These are phyloP conservation scores for Aromia moschata DNA, from an alignment of 2,888 invertebrate species.

Conservation along the genomic window DNA sequence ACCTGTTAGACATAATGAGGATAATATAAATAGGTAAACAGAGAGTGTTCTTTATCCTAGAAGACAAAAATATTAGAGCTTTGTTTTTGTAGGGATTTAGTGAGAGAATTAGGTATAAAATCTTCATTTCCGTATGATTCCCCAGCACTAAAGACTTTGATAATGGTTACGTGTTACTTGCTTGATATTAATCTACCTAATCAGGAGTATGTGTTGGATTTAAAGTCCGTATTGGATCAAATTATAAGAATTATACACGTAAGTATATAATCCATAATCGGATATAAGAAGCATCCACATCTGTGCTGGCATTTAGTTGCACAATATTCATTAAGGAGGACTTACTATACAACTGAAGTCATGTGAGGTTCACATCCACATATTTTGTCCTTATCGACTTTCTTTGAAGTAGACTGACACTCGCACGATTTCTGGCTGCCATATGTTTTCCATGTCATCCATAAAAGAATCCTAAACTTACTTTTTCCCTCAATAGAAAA, in stretches of 20 bases:
- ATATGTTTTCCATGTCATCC: too few relatives aligned
- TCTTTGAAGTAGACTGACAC: too few relatives aligned
- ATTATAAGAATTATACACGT: conserved; percentile 93
- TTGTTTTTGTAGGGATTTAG: conserved; percentile 77
- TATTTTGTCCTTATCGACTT: too few relatives aligned
- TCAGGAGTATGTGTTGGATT: conserved; percentile 94
- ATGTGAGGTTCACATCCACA: too few relatives aligned
- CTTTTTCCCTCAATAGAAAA: too few relatives aligned
- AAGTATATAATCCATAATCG: too few relatives aligned
- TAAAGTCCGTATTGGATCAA: conserved; percentile 97
- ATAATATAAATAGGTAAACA: conserved; percentile 83
- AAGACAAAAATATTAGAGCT: background rate
- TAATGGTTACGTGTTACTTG: conserved; percentile 95
- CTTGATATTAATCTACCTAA: conserved; percentile 84
- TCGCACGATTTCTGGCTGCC: too few relatives aligned
- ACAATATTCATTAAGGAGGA: too few relatives aligned
- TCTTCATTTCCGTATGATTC: conserved; percentile 82
- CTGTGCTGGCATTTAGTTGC: too few relatives aligned
- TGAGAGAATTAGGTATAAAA: conserved; percentile 78
- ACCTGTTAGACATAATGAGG: conserved; percentile 98
- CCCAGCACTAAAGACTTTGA: conserved; percentile 92
- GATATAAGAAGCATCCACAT: too few relatives aligned
- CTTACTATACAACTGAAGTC: too few relatives aligned
- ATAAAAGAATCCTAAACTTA: too few relatives aligned
- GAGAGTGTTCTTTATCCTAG: background rate